Base-by-base conservation (phyloP, 1,140 invertebrate genomes). In the Acromyrmex heyeri region DNA sequence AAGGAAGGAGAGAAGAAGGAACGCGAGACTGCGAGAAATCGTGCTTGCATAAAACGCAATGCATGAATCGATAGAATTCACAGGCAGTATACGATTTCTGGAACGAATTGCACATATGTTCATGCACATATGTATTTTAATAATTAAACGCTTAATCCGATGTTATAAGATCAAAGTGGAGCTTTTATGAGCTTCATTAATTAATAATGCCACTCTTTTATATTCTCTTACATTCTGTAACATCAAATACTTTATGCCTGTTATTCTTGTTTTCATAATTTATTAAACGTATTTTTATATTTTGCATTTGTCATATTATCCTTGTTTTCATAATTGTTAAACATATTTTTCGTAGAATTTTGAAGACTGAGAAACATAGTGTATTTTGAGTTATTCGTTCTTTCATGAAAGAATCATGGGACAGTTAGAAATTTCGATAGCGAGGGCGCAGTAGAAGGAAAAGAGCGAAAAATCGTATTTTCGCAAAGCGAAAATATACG, bases 11-110 rank as follows among this genome's bases (percentile, higher is more conserved):
- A 44, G 59, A 50, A 24, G 65, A 21, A 21, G 21, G 21, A 38
- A 12, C 18, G 27, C 24, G 50, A 73, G 27, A 21, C 24, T 44
- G 67, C 72, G 83, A 89, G 88, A 86, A 81, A 89, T 89, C 57
- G 69, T 38, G 69, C 82, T 76, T 86, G 75, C 61, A 76, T 64
- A 86, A 89, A 87, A 87, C 55, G 73, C 57, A 14, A 72, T 55
- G 38, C 12, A 24, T 62, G 87, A 91, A 89, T 87, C 88, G 88
- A 91, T 91, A 82, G 85, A 85, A 24, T 57, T 88, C 53, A 53
- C 38, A 44, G 64, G 44, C 18, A 16, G 38, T 65, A 18, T 8
- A 48, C 48, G 34, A 55, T 14, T 79, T 79, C 14, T 53, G 14
- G n/a, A 50, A 53, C 27, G 5, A 21, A 57, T 57, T 73, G 70